Evolutionary conservation across 1,140 invertebrate species (phyloP), one percentile per base, ranked within the genome.

Genomic region (Anastrepha ludens): DNA sequence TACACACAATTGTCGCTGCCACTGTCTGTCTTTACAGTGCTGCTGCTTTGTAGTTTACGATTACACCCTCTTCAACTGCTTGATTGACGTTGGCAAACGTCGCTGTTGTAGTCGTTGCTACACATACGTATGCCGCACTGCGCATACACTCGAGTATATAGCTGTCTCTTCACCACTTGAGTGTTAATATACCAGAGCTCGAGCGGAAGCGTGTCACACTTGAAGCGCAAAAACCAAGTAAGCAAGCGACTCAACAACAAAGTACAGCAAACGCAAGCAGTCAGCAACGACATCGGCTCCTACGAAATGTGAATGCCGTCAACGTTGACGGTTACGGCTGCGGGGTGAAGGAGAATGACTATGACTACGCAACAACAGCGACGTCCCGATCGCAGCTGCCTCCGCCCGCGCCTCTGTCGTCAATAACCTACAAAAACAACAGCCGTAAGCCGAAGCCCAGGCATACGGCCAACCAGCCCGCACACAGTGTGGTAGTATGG

Each of bases 241-340:
- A 58, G 41, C 67, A 74, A 86, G 9, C 44, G 62, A 89, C 91
- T 88, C 89, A 86, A 20, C 85, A 62, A 62, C 81, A 86, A 86
- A 91, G 91, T 91, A 91, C 91, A 91, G 91, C 91, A 90, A 91
- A 90, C 91, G 91, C 91, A 91, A 91, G 91, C 91, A 91, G 60
- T 65, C 62, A 65, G 59, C 86, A 64, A 65, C 86, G 44, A 87
- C 59, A 47, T 44, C 86, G 5, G 41, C 62, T 29, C 62, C n/a
- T 29, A 8, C 9, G 47, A 81, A 20, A 81, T n/a, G 17, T 20
- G 17, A 29, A 81, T 20, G 47, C 20, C 47, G 74, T 58, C 47
- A 81, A 81, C 74, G 74, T 55, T 81, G 7, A 81, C 39, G 74
- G 55, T n/a, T 1, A 1, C n/a, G 17, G 44, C 41, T n/a, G 74